Percentiles rank a stretch among this genome's conserved stretches.
phyloP scores from a whole-genome alignment of 1,140 invertebrate species.

The Drosophila melanica region DNA sequence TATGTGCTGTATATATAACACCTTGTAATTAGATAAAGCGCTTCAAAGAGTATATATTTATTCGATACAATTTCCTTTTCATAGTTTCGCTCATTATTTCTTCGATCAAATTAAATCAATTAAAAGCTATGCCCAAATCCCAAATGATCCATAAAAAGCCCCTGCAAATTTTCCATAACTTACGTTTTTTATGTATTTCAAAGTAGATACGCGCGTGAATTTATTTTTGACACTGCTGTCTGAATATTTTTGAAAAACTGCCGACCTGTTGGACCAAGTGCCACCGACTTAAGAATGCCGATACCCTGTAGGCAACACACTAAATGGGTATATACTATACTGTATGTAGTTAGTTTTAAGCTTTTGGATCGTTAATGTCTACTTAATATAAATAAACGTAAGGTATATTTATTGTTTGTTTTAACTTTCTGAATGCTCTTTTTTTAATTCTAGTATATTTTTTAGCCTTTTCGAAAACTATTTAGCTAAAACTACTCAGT shows the following conservation, averaged over 20 bases:
- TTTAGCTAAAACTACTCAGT: neutral
- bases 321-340: neutral
- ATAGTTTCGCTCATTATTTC: slow-evolving; percentile 13
- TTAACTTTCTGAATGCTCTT: neutral
- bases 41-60: slow-evolving; percentile 31
- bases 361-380: too few species aligned
- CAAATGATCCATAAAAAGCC: slow-evolving; percentile 70
- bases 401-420: neutral
- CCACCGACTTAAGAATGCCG: slow-evolving; percentile 22
- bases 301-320: slow-evolving; percentile 1
- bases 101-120: slow-evolving; percentile 62
- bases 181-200: slow-evolving; percentile 46
- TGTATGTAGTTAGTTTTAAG: too few species aligned
- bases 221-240: slow-evolving; percentile 64
- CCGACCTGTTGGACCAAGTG: slow-evolving; percentile 56
- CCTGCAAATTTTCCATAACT: slow-evolving; percentile 72
- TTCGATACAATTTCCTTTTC: neutral
- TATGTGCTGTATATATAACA: neutral
- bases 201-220: slow-evolving; percentile 33
- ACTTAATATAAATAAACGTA: too few species aligned
- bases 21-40: neutral
- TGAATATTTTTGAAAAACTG: slow-evolving; percentile 78
- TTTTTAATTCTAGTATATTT: neutral
- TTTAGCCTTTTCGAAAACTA: neutral
- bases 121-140: slow-evolving; percentile 68